Evolutionary conservation across 2,888 invertebrate species (phyloP), one percentile per base, ranked within the genome.

Genomic region (Clitarchus hookeri): DNA sequence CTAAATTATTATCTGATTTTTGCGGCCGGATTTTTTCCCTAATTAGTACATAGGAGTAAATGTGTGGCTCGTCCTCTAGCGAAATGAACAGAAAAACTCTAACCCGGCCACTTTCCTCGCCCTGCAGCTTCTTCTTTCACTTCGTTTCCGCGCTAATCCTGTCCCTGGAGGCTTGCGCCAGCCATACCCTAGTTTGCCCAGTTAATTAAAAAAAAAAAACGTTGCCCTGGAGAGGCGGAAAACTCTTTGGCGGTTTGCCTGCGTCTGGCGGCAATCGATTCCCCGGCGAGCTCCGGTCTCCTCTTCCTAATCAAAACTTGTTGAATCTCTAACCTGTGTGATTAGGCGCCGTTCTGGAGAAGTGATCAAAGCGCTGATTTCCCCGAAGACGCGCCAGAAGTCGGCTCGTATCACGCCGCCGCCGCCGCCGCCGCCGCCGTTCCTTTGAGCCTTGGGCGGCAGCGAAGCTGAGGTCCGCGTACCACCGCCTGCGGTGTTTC

Each of bases 141-240:
- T 65, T 65, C 65, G 4, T 36, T 36, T 36, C n/a, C 19, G 65
- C n/a, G 65, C n/a, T 65, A 6, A 16, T 65, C 23, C 65, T 23
- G 65, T n/a, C 65, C 65, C n/a, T n/a, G 65, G 65, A n/a, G 65
- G 16, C 65, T 19, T 2, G 65, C 16, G 65, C 65, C 65, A 65
- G 65, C 65, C 65, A 23, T 65, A 3, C 65, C 65, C 65, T n/a
- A 65, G 65, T 65, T 65, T 65, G 65, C 65, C 65, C 65, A 19
- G 65, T 65, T 65, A 65, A 65, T 65, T 65, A 65, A 65, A 65
- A 65, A 65, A 65, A 65, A 65, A 65, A n/a, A n/a, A 53, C 6
- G 65, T 65, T 65, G 19, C 65, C 65, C 65, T 0, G 65, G 65
- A 65, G 19, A 23, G 19, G 23, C 13, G 2, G n/a, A 65, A n/a